Percentiles rank a stretch among this genome's conserved stretches.
Evolutionary conservation across 2,888 invertebrate species (phyloP).

Genomic region (Plebejus melissa): DNA sequence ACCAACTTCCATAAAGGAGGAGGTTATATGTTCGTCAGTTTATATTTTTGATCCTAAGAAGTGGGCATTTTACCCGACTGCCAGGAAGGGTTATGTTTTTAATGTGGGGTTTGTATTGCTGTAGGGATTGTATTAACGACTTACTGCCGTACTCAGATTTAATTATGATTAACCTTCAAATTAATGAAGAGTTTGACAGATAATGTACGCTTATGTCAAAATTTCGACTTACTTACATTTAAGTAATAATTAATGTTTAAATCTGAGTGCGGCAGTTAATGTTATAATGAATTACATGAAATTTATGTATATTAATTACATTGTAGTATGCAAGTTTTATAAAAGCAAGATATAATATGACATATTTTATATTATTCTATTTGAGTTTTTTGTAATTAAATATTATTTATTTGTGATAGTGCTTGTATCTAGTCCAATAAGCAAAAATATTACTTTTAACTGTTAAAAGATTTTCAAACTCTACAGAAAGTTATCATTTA

Average conservation of each 20-base stretch:
- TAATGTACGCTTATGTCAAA: too few species aligned
- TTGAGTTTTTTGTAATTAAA: background rate
- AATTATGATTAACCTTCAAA: too few species aligned
- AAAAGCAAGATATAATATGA: background rate
- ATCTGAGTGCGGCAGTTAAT: background rate
- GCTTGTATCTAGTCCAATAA: constrained; percentile 14
- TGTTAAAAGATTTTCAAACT: background rate
- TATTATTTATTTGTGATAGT: background rate
- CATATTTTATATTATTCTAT: background rate
- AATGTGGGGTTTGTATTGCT: too few species aligned
- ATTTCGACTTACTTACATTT: too few species aligned
- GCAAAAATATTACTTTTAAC: background rate
- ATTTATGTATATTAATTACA: background rate
- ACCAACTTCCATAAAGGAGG: too few species aligned
- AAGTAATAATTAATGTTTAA: too few species aligned
- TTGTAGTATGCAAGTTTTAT: background rate
- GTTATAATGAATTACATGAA: background rate
- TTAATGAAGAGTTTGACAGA: too few species aligned
- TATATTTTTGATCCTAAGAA: background rate
- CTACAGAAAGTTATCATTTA: background rate
- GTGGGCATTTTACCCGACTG: background rate
- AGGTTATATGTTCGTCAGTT: too few species aligned
- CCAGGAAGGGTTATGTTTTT: too few species aligned
- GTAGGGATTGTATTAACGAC: background rate
- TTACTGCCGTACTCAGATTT: background rate